phyloP scores from a whole-genome alignment of 2,797 vertebrate genomes.

The Fundulus diaphanus region DNA sequence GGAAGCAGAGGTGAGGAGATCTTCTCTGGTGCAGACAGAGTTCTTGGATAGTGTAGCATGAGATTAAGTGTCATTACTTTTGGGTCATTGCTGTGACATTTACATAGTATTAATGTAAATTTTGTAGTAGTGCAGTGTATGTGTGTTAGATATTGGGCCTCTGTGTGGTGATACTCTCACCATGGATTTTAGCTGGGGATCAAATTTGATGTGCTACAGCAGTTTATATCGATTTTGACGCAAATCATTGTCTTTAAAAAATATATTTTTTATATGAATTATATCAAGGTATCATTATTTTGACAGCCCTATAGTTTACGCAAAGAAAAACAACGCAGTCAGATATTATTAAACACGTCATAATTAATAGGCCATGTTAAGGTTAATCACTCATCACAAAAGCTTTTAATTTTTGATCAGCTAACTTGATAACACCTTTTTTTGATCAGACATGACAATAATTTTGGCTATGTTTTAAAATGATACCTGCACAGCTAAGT shows the following conservation, averaged over 20 bases:
- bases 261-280: no score
- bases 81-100: background rate
- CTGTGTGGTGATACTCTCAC: background rate
- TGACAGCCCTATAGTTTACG: constrained; percentile 1
- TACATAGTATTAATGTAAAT: background rate
- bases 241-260: no score
- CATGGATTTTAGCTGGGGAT: background rate
- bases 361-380: constrained; percentile 51
- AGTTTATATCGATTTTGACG: no score
- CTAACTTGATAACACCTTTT: constrained; percentile 10
- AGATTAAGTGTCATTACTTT: background rate
- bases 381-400: constrained; percentile 47
- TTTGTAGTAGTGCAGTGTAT: background rate
- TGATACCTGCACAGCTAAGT: background rate
- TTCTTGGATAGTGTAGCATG: background rate
- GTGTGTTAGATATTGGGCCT: no score
- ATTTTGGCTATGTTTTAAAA: background rate
- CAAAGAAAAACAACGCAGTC: constrained; percentile 13
- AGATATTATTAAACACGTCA: constrained; percentile 31
- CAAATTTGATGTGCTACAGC: background rate
- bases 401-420: constrained; percentile 44
- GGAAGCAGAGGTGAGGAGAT: background rate
- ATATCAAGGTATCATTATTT: no score
- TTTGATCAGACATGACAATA: constrained; percentile 13
- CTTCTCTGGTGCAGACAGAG: background rate